Evolutionary conservation across 1,140 invertebrate species (phyloP).

Genomic region (Colletes gigas): DNA sequence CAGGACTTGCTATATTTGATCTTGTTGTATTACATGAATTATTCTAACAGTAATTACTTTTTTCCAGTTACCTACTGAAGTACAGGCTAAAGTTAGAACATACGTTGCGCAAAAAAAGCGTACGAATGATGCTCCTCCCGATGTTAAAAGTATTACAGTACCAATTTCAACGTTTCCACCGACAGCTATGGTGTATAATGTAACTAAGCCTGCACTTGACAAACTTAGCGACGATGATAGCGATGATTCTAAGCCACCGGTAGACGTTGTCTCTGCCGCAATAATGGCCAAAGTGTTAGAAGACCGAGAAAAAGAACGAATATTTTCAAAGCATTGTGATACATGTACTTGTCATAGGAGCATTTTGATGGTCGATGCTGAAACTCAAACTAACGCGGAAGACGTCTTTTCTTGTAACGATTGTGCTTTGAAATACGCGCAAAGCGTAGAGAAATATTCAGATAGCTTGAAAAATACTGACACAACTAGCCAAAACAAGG

Average conservation of each 20-base stretch:
- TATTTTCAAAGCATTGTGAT: constrained; percentile 89
- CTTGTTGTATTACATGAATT: constrained; percentile 3
- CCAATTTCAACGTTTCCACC: constrained; percentile 93
- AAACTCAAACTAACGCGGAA: constrained; percentile 68
- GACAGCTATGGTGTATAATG: constrained; percentile 93
- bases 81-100: constrained; percentile 93
- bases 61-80: constrained; percentile 91
- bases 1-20: neutral
- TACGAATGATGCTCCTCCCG: constrained; percentile 78
- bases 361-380: constrained; percentile 74
- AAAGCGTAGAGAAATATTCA: constrained; percentile 38
- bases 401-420: constrained; percentile 40
- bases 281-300: constrained; percentile 96
- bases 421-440: constrained; percentile 21
- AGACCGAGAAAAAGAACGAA: constrained; percentile 88
- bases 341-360: constrained; percentile 87
- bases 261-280: constrained; percentile 93
- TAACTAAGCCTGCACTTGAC: constrained; percentile 77
- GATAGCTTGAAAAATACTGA: constrained; percentile 43
- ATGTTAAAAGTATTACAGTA: constrained; percentile 88
- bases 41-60: constrained; percentile 6
- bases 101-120: constrained; percentile 87
- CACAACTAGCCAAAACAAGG: constrained; percentile 41
- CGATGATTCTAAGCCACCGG: constrained; percentile 81
- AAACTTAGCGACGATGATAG: constrained; percentile 75